Evolutionary conservation across 2,888 invertebrate species (phyloP), one percentile per base, ranked within the genome.

Genomic region (Morinoia aosen): DNA sequence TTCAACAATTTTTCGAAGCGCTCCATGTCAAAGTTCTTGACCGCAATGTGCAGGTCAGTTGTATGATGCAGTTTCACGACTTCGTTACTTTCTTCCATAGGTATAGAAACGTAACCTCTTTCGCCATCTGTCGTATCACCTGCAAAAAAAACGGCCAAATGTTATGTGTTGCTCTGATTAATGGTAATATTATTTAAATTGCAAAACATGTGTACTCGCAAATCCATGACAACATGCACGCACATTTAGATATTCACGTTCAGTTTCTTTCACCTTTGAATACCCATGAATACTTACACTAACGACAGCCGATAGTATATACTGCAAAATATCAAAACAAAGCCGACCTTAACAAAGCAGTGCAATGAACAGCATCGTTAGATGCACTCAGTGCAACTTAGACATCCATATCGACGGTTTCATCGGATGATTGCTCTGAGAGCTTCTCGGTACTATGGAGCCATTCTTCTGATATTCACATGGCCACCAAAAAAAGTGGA

Each of bases 31-130:
- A 64, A 91, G 39, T 91, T 91, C 57, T 64, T 40, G 5, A 94
- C 96, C 19, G 96, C 96, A 7, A 90, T n/a, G 88, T 96, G 96
- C 1, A 96, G 95, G 40, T n/a, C n/a, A n/a, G n/a, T n/a, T n/a
- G n/a, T n/a, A n/a, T n/a, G n/a, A n/a, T n/a, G n/a, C n/a, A n/a
- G 90, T 39, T 95, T 56, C 48, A 61, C 94, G 61, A 95, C 76
- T 8, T 57, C 48, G n/a, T 96, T 95, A 2, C 88, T 88, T 61
- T 88, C 56, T 0, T 95, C 61, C 39, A 94, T 40, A n/a, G n/a
- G n/a, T 39, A 8, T 61, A 61, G 61, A 58, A 14, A 94, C n/a
- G 11, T 94, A 10, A 10, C 61, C 94, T 64, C 94, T 61, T 39
- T 94, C 57, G 57, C 57, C 91, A 25, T 57, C 91, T 57, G 64